phyloP scores from a whole-genome alignment of 2,888 invertebrate species.

The Xestia xanthographa region DNA sequence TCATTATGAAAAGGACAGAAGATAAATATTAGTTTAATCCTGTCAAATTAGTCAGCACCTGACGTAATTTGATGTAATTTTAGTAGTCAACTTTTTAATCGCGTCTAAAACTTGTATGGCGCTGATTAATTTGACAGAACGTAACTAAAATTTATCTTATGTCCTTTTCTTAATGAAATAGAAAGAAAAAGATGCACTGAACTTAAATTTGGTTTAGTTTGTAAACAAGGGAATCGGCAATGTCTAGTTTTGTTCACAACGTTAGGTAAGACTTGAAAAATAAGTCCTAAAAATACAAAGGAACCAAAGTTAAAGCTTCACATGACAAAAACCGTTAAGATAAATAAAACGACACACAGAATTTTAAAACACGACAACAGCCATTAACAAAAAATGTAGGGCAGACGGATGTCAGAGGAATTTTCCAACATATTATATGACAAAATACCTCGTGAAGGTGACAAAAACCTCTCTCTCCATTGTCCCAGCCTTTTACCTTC shows the following conservation, averaged over 20 bases:
- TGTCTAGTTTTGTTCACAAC: not conserved
- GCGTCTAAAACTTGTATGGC: too few species aligned
- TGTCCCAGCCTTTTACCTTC: slow-evolving; percentile 53
- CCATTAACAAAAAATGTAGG: slow-evolving; percentile 32
- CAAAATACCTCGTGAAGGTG: slow-evolving; percentile 47
- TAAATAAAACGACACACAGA: slow-evolving; percentile 34
- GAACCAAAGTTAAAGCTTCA: not conserved
- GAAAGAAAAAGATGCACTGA: too few species aligned
- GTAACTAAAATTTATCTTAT: too few species aligned
- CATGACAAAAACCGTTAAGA: not conserved
- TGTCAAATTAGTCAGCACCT: too few species aligned
- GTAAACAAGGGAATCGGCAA: too few species aligned
- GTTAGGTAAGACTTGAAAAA: not conserved
- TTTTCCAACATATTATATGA: slow-evolving; percentile 59
- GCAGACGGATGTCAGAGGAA: slow-evolving; percentile 12
- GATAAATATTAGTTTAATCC: too few species aligned
- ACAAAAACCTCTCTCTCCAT: slow-evolving; percentile 46
- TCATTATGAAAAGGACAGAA: too few species aligned
- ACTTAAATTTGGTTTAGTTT: too few species aligned
- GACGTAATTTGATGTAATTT: too few species aligned
- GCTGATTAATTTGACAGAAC: too few species aligned
- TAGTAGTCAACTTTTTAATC: too few species aligned
- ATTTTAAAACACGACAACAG: slow-evolving; percentile 23
- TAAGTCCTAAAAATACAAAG: not conserved
- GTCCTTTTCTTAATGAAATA: too few species aligned